A percentile compares a stretch with the other conserved stretches of the same genome.
phyloP scores from a whole-genome alignment of 2,797 vertebrate species.

The Poliocrania exsul region DNA sequence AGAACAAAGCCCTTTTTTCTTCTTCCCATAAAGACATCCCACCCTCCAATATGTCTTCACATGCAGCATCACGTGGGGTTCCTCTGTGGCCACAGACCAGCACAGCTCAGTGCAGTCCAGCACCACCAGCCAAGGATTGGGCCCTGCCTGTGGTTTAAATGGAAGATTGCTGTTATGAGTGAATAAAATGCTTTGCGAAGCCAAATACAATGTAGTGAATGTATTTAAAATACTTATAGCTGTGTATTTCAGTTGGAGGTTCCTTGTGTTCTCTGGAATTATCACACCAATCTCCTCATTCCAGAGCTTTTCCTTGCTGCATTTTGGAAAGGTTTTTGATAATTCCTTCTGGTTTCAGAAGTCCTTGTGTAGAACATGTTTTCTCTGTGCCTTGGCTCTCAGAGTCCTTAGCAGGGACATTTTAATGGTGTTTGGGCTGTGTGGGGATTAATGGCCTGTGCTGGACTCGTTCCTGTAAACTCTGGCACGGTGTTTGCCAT shows the following conservation, averaged over 20 bases:
- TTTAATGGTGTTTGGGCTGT: neutral
- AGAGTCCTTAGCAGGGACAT: neutral
- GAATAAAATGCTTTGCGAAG: neutral
- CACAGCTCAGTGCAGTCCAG: neutral
- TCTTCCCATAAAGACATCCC: neutral
- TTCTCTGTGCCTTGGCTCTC: neutral
- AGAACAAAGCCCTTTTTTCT: neutral
- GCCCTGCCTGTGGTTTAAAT: neutral
- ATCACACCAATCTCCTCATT: fast-evolving
- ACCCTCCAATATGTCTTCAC: neutral
- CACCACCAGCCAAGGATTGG: neutral
- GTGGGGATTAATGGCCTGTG: neutral
- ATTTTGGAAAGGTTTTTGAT: neutral
- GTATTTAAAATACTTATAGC: neutral
- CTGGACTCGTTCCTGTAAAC: neutral
- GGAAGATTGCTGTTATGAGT: neutral
- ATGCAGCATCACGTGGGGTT: fast-evolving
- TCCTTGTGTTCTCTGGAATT: neutral
- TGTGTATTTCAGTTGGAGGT: neutral
- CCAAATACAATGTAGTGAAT: neutral
- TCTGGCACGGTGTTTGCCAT: neutral
- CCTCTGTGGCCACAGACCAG: neutral
- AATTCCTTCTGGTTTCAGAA: neutral
- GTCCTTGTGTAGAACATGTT: neutral
- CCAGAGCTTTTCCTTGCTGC: neutral